These are phyloP conservation scores for Trilocha varians DNA, from an alignment of 2,888 invertebrate genomes.

Conservation along the genomic window DNA sequence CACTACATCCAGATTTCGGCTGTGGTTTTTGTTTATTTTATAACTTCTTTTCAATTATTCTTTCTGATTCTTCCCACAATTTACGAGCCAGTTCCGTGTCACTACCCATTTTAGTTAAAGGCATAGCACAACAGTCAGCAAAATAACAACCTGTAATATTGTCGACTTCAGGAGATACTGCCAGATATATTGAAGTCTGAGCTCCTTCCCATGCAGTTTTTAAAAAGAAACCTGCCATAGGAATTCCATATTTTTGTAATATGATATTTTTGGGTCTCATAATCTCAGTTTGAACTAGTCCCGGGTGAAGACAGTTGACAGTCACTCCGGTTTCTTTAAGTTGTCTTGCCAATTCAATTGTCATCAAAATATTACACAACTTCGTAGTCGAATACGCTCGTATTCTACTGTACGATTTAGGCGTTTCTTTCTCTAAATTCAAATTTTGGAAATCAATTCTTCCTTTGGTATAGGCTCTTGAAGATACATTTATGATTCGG, in stretches of 20 bases:
- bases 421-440: slow-evolving; percentile 28
- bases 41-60: slow-evolving; percentile 11
- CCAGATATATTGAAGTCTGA: slow-evolving; percentile 71
- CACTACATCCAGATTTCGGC: too few relatives aligned
- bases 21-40: too few relatives aligned
- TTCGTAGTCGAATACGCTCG: slow-evolving; percentile 72
- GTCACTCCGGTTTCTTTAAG: slow-evolving; percentile 81
- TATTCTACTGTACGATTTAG: slow-evolving; percentile 14
- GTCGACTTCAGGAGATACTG: slow-evolving; percentile 67
- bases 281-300: slow-evolving; percentile 74
- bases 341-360: slow-evolving; percentile 78
- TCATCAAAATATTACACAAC: slow-evolving; percentile 82
- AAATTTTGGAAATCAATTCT: slow-evolving; percentile 35
- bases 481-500: slow-evolving; percentile 51
- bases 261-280: slow-evolving; percentile 60
- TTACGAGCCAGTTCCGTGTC: slow-evolving; percentile 68
- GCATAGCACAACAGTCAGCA: slow-evolving; percentile 62
- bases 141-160: slow-evolving; percentile 76
- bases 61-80: slow-evolving; percentile 78
- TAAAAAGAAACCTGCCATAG: slow-evolving; percentile 27
- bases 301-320: slow-evolving; percentile 87
- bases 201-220: slow-evolving; percentile 48
- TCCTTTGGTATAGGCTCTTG: slow-evolving; percentile 30
- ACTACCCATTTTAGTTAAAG: slow-evolving; percentile 46
- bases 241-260: slow-evolving; percentile 39